Evolutionary conservation across 2,797 vertebrate genomes (phyloP).

Genomic region (Hyperoplus immaculatus): DNA sequence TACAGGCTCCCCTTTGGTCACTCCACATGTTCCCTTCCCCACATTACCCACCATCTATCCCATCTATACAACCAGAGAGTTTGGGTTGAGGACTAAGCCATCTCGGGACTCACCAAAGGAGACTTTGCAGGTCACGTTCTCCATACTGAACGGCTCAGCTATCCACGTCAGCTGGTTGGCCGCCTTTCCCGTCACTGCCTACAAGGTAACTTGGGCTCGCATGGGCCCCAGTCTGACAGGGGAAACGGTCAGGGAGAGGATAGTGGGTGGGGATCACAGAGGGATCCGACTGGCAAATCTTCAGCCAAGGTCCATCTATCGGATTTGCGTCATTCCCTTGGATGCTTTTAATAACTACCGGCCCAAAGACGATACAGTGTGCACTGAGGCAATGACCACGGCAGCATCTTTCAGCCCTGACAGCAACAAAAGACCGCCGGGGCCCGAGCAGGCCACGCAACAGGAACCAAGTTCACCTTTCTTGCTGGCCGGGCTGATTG

Average conservation of each 20-base stretch:
- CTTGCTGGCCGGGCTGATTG: constrained; percentile 90
- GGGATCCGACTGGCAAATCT: constrained; percentile 90
- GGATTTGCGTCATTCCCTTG: constrained; percentile 93
- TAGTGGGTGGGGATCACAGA: constrained; percentile 90
- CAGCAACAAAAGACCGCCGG: constrained; percentile 87
- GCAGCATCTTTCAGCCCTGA: constrained; percentile 80
- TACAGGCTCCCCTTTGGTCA: constrained; percentile 62
- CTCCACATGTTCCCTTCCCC: constrained; percentile 61
- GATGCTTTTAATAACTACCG: constrained; percentile 92
- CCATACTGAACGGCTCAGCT: constrained; percentile 91
- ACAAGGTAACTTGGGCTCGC: constrained; percentile 95
- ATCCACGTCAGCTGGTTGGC: constrained; percentile 93
- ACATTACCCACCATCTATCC: constrained; percentile 70
- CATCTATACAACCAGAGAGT: constrained; percentile 79
- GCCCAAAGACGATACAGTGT: constrained; percentile 90
- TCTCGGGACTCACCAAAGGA: constrained; percentile 76
- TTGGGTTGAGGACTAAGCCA: constrained; percentile 80
- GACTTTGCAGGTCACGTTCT: constrained; percentile 88
- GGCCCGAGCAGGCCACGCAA: constrained; percentile 91
- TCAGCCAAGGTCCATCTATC: constrained; percentile 92
- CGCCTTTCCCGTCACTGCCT: constrained; percentile 89
- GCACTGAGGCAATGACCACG: constrained; percentile 91
- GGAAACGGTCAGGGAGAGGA: constrained; percentile 91
- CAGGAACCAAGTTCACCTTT: constrained; percentile 91
- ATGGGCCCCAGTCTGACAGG: constrained; percentile 93